Evolutionary conservation across 1,140 invertebrate species (phyloP).

Genomic region (Cardiocondyla obscurior): DNA sequence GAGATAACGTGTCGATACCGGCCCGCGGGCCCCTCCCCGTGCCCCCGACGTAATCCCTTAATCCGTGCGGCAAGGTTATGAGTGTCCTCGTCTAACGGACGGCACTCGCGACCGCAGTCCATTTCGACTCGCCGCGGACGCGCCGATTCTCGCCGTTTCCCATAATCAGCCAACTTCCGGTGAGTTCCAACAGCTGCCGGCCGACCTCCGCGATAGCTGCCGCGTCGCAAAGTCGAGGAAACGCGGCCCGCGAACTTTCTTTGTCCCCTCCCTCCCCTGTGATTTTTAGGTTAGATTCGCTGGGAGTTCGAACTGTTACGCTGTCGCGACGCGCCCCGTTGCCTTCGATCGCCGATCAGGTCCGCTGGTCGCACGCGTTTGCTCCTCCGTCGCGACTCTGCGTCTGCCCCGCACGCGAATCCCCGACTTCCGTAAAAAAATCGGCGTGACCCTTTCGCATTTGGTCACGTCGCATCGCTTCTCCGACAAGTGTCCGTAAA

Average conservation of each 20-base stretch:
- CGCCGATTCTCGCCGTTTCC: background rate
- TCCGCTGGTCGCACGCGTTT: background rate
- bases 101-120: too few relatives aligned
- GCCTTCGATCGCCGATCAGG: background rate
- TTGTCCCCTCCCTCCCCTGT: constrained; percentile 14
- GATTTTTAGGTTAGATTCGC: constrained; percentile 64
- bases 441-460: background rate
- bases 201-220: background rate
- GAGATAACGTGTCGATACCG: constrained; percentile 20
- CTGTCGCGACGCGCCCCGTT: background rate
- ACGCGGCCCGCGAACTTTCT: background rate
- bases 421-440: too few relatives aligned
- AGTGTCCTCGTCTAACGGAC: background rate
- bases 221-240: background rate
- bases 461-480: background rate
- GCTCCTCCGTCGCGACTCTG: background rate
- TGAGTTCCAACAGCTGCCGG: background rate
- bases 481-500: background rate
- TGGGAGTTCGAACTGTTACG: background rate
- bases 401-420: background rate
- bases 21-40: background rate
- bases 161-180: background rate
- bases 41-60: constrained; percentile 16
- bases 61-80: constrained; percentile 31
- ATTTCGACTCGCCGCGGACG: too few relatives aligned